These are phyloP conservation scores for Pygocentrus nattereri DNA, from an alignment of 2,797 vertebrate genomes.

Conservation along the genomic window DNA sequence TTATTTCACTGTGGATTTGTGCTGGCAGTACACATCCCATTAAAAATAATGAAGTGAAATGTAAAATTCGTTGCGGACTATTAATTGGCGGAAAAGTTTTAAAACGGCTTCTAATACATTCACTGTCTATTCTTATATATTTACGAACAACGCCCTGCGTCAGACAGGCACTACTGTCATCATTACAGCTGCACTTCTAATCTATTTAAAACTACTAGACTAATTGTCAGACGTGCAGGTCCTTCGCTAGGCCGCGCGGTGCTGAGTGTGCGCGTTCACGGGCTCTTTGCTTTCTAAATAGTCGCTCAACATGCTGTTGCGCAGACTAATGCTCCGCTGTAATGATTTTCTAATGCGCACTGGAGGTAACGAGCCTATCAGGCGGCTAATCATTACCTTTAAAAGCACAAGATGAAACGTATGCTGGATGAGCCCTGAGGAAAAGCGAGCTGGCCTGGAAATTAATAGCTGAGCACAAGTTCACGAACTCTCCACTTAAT, in stretches of 20 bases:
- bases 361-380: slow-evolving; percentile 73
- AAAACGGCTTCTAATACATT: neutral
- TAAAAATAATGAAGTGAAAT: too few species aligned
- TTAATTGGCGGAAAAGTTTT: too few species aligned
- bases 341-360: slow-evolving; percentile 84
- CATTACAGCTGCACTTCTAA: neutral
- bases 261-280: slow-evolving; percentile 71
- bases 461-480: slow-evolving; percentile 52
- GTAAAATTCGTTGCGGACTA: too few species aligned
- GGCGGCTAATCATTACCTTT: slow-evolving; percentile 78
- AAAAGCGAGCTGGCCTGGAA: slow-evolving; percentile 44
- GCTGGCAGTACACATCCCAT: too few species aligned
- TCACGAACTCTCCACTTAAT: slow-evolving; percentile 26
- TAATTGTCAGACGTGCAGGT: neutral
- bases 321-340: slow-evolving; percentile 75
- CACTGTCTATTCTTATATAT: neutral
- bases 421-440: slow-evolving; percentile 48
- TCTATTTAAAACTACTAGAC: neutral
- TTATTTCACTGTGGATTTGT: too few species aligned
- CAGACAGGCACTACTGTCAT: neutral
- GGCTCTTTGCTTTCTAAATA: slow-evolving; percentile 78
- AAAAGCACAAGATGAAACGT: slow-evolving; percentile 64
- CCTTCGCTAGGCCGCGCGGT: slow-evolving; percentile 9
- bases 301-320: slow-evolving; percentile 78
- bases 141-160: too few species aligned